Base-by-base conservation (phyloP, 2,888 invertebrate genomes). In the Odontocolon sp. region DNA sequence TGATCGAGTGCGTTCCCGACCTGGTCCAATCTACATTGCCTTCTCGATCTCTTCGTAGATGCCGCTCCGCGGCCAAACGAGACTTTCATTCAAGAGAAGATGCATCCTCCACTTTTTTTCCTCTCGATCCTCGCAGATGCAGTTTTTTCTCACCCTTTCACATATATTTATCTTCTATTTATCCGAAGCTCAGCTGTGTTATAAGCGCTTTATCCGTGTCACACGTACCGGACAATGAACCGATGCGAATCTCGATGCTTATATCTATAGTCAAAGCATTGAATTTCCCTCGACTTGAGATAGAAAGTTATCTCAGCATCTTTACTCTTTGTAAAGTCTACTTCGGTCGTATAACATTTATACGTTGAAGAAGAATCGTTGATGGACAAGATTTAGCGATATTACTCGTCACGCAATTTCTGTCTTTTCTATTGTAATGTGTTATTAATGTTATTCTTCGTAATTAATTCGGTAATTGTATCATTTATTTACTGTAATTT, bases 11-110 rank as follows among this genome's bases (percentile, higher is more conserved):
- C 40, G 78, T 83, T 63, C 82, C 85, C 81, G 85, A 85, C 85
- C 85, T 85, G 81, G 82, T 81, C 81, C 83, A 85, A 85, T 86
- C 79, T 82, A 75, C 80, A 78, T 79, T 70, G 72, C 61, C n/a
- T n/a, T n/a, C 76, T 23, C 50, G 64, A 71, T 54, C 59, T 45
- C 31, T 21, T 16, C 54, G 16, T 11, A 21, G 28, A 18, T 9
- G 23, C 18, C 33, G 2, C n/a, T 16, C 9, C 38, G 6, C 52
- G 3, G 50, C 9, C 26, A 31, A n/a, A n/a, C n/a, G n/a, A n/a
- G n/a, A n/a, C n/a, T n/a, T n/a, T n/a, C n/a, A n/a, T n/a, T n/a
- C n/a, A n/a, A n/a, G n/a, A n/a, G n/a, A n/a, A n/a, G n/a, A n/a
- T n/a, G n/a, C n/a, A n/a, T n/a, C n/a, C n/a, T n/a, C n/a, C 52